Evolutionary conservation across 2,797 vertebrate genomes (phyloP).

Genomic region (Argyrosomus regius): DNA sequence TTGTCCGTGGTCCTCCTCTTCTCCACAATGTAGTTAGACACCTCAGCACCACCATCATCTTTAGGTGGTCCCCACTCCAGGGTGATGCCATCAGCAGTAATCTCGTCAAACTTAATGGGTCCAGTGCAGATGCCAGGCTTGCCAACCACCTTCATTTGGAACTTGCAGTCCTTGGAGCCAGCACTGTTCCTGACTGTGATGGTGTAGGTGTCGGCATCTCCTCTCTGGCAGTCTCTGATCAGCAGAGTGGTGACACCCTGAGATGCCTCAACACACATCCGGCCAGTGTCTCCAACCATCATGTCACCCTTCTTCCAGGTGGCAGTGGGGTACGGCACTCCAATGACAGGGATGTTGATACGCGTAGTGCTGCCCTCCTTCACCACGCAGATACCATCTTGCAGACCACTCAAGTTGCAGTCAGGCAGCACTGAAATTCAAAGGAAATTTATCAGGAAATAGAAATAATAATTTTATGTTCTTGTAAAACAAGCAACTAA

Average conservation of each 20-base stretch:
- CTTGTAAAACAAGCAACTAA: not conserved
- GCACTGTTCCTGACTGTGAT: conserved; percentile 90
- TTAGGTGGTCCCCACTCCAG: conserved; percentile 96
- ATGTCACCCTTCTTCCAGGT: conserved; percentile 94
- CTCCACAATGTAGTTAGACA: conserved; percentile 97
- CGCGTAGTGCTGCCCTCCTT: conserved; percentile 95
- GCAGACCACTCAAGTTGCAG: conserved; percentile 92
- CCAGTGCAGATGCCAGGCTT: conserved; percentile 97
- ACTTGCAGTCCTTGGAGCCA: conserved; percentile 92
- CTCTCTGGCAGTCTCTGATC: conserved; percentile 94
- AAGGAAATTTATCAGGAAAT: conserved; percentile 8
- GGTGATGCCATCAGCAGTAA: conserved; percentile 96
- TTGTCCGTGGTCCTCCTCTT: conserved; percentile 96
- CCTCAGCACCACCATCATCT: conserved; percentile 96
- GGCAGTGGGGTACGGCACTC: conserved; percentile 89
- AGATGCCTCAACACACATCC: conserved; percentile 92
- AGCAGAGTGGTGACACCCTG: conserved; percentile 91
- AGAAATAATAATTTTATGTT: not conserved
- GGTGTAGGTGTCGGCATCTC: conserved; percentile 93
- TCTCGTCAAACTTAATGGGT: conserved; percentile 96
- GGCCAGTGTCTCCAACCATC: conserved; percentile 89
- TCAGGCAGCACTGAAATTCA: conserved; percentile 90
- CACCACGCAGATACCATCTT: conserved; percentile 90
- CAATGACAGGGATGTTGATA: conserved; percentile 93
- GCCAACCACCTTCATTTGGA: conserved; percentile 95